A percentile compares a stretch with the other conserved stretches of the same genome.
Conservation (phyloP, 2,797 vertebrate genomes). For the Hyperoplus immaculatus region DNA sequence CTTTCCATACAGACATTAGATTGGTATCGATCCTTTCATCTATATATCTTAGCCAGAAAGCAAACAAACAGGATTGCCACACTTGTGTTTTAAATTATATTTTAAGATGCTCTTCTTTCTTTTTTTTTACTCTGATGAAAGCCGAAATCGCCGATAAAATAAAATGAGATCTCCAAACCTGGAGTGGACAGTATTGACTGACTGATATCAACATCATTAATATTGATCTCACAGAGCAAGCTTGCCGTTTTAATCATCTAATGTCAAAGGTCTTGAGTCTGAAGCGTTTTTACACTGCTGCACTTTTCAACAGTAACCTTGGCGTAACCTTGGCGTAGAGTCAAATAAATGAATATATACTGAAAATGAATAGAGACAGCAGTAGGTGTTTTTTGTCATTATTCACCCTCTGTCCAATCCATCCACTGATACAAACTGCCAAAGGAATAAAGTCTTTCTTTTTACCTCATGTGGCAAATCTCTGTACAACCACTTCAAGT, state of each 20-base stretch:
- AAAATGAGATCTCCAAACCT: neutral
- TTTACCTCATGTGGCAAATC: neutral
- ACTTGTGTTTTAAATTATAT: neutral
- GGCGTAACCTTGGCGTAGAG: too few relatives aligned
- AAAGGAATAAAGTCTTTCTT: constrained; percentile 6
- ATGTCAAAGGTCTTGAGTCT: neutral
- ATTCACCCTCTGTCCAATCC: constrained; percentile 17
- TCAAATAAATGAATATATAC: too few relatives aligned
- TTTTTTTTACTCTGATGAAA: neutral
- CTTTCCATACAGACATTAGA: neutral
- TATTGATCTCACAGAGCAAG: neutral
- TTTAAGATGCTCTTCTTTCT: neutral
- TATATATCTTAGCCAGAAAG: neutral
- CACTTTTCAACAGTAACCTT: neutral
- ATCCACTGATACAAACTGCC: neutral
- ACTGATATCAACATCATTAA: neutral
- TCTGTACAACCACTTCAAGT: neutral
- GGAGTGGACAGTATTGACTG: neutral
- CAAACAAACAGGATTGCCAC: neutral
- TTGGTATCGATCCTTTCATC: neutral
- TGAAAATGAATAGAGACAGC: neutral
- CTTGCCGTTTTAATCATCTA: neutral
- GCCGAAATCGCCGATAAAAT: neutral
- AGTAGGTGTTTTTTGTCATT: constrained; percentile 1
- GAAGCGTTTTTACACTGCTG: neutral